Percentiles rank a stretch among this genome's conserved stretches.
Evolutionary conservation across 2,888 invertebrate species (phyloP).

Genomic region (Hemithea aestivaria): DNA sequence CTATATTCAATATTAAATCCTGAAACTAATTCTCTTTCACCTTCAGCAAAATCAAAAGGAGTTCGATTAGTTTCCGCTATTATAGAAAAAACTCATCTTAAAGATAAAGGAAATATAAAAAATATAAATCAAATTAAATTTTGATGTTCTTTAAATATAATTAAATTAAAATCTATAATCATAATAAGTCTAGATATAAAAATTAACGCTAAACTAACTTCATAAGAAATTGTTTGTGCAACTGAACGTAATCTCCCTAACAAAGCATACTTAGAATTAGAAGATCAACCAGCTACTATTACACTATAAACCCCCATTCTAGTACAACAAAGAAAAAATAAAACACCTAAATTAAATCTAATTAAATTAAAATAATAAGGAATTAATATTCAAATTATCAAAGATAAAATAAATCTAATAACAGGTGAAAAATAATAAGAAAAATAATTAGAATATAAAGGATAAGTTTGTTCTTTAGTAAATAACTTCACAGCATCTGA

Average conservation of each 20-base stretch:
- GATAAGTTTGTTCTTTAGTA: conserved; percentile 81
- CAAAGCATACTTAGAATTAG: conserved; percentile 86
- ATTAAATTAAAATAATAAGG: conserved; percentile 77
- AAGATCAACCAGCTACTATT: conserved; percentile 83
- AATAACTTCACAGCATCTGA: conserved; percentile 86
- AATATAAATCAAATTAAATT: conserved; percentile 73
- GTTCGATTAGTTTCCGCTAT: conserved; percentile 86
- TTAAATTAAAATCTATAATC: conserved; percentile 76
- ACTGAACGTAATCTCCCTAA: conserved; percentile 83
- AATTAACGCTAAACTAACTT: conserved; percentile 84
- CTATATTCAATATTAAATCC: conserved; percentile 90
- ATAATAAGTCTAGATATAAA: conserved; percentile 80
- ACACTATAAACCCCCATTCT: conserved; percentile 82
- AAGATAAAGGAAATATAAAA: conserved; percentile 74
- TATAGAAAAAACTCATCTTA: conserved; percentile 79
- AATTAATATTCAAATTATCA: conserved; percentile 79
- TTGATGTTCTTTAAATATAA: conserved; percentile 71
- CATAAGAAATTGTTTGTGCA: conserved; percentile 88
- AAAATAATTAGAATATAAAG: conserved; percentile 79
- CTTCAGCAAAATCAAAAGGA: conserved; percentile 89
- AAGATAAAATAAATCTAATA: conserved; percentile 78
- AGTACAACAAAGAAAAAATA: conserved; percentile 83
- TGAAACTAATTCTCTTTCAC: conserved; percentile 87
- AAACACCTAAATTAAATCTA: conserved; percentile 78
- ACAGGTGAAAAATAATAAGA: conserved; percentile 81